Evolutionary conservation across 2,113 vertebrate genomes (phyloP).

Genomic region (Ptyas mucosa): DNA sequence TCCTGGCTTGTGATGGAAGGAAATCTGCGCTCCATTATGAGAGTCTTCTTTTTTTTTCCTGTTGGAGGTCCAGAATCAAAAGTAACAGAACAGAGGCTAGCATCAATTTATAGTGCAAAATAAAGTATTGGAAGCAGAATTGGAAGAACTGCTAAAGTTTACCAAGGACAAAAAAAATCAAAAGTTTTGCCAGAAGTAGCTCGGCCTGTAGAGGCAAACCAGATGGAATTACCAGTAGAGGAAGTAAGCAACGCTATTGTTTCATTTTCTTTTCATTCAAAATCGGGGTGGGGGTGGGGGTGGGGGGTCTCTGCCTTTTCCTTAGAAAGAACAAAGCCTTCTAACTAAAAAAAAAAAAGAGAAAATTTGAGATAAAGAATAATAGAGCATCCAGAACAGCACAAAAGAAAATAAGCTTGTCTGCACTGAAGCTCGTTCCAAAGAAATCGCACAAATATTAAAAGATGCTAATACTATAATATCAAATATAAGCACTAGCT

Average conservation of each 20-base stretch:
- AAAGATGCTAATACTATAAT: too few relatives aligned
- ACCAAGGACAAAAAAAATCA: neutral
- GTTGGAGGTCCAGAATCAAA: neutral
- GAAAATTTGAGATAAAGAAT: neutral
- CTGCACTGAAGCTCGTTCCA: too few relatives aligned
- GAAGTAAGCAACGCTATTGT: neutral
- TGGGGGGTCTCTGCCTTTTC: neutral
- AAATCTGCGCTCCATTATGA: neutral
- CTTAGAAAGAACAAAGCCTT: neutral
- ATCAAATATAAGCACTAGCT: too few relatives aligned
- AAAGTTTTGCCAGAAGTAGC: neutral
- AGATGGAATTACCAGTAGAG: neutral
- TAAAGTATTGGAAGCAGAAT: neutral
- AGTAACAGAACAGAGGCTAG: neutral
- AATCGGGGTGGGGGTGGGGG: neutral
- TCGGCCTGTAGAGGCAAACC: neutral
- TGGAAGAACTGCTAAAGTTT: neutral
- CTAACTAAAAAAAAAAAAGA: neutral
- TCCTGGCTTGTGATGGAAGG: neutral
- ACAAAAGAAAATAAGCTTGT: neutral
- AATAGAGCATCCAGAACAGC: neutral
- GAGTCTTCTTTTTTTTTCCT: neutral
- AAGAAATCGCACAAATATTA: too few relatives aligned
- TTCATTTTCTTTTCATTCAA: neutral
- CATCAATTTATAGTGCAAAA: neutral